Evolutionary conservation across 2,888 invertebrate genomes (phyloP).

Genomic region (Agriopis marginaria): DNA sequence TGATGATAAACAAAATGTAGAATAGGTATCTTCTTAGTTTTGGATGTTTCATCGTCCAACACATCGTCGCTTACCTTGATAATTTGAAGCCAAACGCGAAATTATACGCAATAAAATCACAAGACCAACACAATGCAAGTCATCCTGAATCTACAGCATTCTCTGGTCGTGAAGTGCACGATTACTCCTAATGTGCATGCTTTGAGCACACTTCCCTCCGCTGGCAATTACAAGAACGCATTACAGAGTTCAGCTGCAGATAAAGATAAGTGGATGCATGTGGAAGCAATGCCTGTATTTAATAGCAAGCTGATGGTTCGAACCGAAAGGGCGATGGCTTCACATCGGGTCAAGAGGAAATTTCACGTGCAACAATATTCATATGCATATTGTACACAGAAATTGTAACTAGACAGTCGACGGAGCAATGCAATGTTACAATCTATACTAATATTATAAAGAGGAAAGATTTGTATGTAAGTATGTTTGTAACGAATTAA

Average conservation of each 20-base stretch:
- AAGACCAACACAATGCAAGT: background rate
- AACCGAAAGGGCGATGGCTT: slow-evolving; percentile 36
- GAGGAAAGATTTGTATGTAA: too few relatives aligned
- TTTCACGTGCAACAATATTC: slow-evolving; percentile 10
- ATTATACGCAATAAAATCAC: too few relatives aligned
- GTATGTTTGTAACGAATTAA: too few relatives aligned
- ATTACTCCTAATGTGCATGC: slow-evolving; percentile 56
- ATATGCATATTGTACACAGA: background rate
- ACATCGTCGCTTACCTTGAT: too few relatives aligned
- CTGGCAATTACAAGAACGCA: slow-evolving; percentile 58
- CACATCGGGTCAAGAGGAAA: slow-evolving; percentile 23
- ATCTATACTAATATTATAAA: slow-evolving; percentile 1
- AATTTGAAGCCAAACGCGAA: too few relatives aligned
- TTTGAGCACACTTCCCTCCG: slow-evolving; percentile 57
- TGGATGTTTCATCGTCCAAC: too few relatives aligned
- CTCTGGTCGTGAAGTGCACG: slow-evolving; percentile 23
- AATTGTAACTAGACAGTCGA: background rate
- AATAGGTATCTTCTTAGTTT: too few relatives aligned
- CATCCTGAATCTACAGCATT: background rate
- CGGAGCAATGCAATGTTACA: background rate
- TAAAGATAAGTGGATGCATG: slow-evolving; percentile 48
- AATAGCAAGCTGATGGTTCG: slow-evolving; percentile 40
- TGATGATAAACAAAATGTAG: too few relatives aligned
- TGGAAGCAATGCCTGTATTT: slow-evolving; percentile 31
- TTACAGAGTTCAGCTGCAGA: slow-evolving; percentile 53